These are phyloP conservation scores for Drosophila auraria DNA, from an alignment of 1,140 invertebrate species.

Conservation along the genomic window DNA sequence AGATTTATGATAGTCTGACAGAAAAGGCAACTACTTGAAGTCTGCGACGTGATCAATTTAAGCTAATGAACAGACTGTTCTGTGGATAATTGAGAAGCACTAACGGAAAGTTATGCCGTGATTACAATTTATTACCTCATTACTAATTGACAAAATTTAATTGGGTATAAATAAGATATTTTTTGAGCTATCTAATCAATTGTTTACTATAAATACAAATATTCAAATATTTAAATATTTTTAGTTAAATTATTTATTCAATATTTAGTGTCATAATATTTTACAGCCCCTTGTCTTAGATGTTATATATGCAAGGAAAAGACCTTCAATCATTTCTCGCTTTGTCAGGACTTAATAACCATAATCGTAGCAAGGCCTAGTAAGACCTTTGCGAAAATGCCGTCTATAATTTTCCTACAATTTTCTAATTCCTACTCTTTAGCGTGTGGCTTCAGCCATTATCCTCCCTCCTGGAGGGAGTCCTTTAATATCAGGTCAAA, in stretches of 20 bases:
- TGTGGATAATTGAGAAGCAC: slow-evolving; percentile 22
- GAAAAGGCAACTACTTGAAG: slow-evolving; percentile 47
- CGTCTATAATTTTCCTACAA: slow-evolving; percentile 30
- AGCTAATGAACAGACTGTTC: slow-evolving; percentile 40
- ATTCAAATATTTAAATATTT: no score
- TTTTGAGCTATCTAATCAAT: not conserved
- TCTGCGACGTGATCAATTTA: slow-evolving; percentile 48
- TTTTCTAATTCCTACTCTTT: slow-evolving; percentile 36
- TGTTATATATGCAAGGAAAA: not conserved
- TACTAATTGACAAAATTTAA: slow-evolving; percentile 1
- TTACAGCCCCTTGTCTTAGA: no score
- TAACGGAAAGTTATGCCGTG: slow-evolving; percentile 4
- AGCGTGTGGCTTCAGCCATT: slow-evolving; percentile 12
- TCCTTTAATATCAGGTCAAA: slow-evolving; percentile 45
- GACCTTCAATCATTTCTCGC: slow-evolving; percentile 17
- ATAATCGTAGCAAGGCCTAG: not conserved
- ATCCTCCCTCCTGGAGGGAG: not conserved
- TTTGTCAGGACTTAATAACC: slow-evolving; percentile 14
- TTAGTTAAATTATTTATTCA: not conserved
- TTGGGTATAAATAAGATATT: not conserved
- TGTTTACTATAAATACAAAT: no score
- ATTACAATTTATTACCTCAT: slow-evolving; percentile 19
- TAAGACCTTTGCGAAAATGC: slow-evolving; percentile 26
- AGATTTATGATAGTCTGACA: slow-evolving; percentile 62
- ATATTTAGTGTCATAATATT: not conserved